Conservation (phyloP, 2,113 vertebrate species). For the Perca schrenkii region DNA sequence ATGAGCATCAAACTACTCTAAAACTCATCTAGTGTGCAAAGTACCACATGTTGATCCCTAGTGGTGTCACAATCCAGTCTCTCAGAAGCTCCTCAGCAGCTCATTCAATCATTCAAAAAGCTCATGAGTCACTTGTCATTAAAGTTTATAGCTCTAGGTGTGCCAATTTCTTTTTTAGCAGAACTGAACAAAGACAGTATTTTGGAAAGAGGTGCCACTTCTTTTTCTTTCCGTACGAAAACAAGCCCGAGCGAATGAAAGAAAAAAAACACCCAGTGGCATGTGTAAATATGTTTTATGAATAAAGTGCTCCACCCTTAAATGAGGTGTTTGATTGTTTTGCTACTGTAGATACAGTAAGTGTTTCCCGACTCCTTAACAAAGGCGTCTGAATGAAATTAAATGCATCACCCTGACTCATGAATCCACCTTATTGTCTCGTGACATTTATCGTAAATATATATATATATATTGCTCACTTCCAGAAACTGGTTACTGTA, state of each 20-base stretch:
- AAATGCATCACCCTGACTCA: slow-evolving; percentile 6
- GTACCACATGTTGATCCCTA: slow-evolving; percentile 13
- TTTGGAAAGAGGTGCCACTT: slow-evolving; percentile 22
- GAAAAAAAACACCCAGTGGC: neutral
- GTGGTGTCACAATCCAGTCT: neutral
- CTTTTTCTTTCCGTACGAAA: slow-evolving; percentile 45
- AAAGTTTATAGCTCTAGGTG: slow-evolving; percentile 45
- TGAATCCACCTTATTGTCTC: neutral
- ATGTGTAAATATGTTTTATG: slow-evolving; percentile 38
- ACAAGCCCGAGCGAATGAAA: slow-evolving; percentile 34
- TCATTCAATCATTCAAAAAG: slow-evolving; percentile 15
- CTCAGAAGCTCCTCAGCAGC: neutral
- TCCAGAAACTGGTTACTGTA: neutral
- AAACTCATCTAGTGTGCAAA: slow-evolving; percentile 17
- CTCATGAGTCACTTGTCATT: slow-evolving; percentile 44
- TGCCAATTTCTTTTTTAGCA: slow-evolving; percentile 24
- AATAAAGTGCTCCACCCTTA: slow-evolving; percentile 25
- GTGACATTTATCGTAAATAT: neutral
- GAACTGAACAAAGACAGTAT: slow-evolving; percentile 39
- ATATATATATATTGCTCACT: neutral
- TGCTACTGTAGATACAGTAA: slow-evolving; percentile 1
- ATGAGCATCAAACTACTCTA: slow-evolving; percentile 9
- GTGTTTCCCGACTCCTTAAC: slow-evolving; percentile 1
- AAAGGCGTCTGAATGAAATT: slow-evolving; percentile 17
- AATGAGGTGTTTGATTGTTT: slow-evolving; percentile 36